Evolutionary conservation across 2,888 invertebrate genomes (phyloP).

Genomic region (Melinopterus prodromus): DNA sequence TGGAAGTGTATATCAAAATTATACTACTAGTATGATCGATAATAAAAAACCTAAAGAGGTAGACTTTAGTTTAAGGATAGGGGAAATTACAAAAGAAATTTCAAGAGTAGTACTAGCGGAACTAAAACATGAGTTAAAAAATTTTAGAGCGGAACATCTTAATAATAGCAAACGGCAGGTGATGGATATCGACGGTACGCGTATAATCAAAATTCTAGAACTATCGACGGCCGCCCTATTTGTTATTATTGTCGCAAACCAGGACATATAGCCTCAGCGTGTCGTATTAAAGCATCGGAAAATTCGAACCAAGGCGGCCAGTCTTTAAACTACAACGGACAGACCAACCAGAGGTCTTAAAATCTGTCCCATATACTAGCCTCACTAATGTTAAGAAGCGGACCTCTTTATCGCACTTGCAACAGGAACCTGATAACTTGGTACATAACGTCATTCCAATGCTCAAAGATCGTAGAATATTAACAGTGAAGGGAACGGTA

Average conservation of each 20-base stretch:
- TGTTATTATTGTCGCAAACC: background rate
- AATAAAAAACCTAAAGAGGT: background rate
- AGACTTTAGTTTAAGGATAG: background rate
- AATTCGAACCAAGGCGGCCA: background rate
- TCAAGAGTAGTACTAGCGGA: background rate
- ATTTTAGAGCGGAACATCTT: background rate
- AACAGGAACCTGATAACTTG: background rate
- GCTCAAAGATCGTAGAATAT: too few relatives aligned
- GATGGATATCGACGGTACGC: background rate
- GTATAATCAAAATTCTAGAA: background rate
- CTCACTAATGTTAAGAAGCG: background rate
- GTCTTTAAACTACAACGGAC: constrained; percentile 5
- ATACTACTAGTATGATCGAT: background rate
- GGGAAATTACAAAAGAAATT: background rate
- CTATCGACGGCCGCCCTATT: background rate
- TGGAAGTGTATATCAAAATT: background rate
- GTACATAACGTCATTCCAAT: background rate
- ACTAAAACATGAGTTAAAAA: background rate
- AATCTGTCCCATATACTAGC: background rate
- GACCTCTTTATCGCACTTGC: background rate
- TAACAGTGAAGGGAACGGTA: too few relatives aligned
- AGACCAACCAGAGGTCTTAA: constrained; percentile 7
- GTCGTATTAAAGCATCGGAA: background rate
- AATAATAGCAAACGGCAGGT: background rate
- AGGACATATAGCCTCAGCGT: background rate